Base-by-base conservation (phyloP, 2,113 vertebrate species). In the Polypterus bichir region DNA sequence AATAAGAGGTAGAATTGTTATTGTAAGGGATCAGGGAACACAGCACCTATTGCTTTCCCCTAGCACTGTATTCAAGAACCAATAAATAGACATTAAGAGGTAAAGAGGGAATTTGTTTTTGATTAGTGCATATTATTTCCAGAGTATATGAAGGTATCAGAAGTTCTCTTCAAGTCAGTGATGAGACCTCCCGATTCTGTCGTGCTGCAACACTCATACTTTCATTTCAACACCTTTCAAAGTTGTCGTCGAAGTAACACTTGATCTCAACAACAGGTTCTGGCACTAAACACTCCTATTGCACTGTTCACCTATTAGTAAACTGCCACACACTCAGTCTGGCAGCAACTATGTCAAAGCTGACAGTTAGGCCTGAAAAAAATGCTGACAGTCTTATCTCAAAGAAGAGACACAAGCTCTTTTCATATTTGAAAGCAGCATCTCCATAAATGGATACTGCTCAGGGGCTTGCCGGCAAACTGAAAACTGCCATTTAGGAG, bases 241-340 rank as follows among this genome's bases (percentile, higher is more conserved):
- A 69, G 65, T 71, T 76, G 75, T 74, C 71, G 79, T 77, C 66
- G 3, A 5, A 5, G 66, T 64, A 59, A 49, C 44, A 62, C 60
- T 71, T 53, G 54, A 66, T 69, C 58, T 1, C 69, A 67, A 68
- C 46, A 73, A 72, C 64, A 45, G 27, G 66, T 76, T 65, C 68
- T 78, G 74, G 74, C 75, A 79, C 60, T 4, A 52, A 61, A 67
- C 10, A 10, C 1, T 65, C 54, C 4, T 62, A 70, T 70, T 72
- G 68, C 48, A 64, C 51, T 52, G 57, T 67, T 65, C 65, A 62
- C 61, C 71, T 72, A 73, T 74, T 69, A 77, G 68, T 79, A 73
- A 76, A 72, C 76, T 82, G 78, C 72, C 76, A 75, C 58, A 70
- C 68, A 69, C 49, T 9, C 45, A 68, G 5, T 68, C 3, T 61